Evolutionary conservation across 1,140 invertebrate genomes (phyloP), one percentile per base, ranked within the genome.

Genomic region (Drosophila oshimai): DNA sequence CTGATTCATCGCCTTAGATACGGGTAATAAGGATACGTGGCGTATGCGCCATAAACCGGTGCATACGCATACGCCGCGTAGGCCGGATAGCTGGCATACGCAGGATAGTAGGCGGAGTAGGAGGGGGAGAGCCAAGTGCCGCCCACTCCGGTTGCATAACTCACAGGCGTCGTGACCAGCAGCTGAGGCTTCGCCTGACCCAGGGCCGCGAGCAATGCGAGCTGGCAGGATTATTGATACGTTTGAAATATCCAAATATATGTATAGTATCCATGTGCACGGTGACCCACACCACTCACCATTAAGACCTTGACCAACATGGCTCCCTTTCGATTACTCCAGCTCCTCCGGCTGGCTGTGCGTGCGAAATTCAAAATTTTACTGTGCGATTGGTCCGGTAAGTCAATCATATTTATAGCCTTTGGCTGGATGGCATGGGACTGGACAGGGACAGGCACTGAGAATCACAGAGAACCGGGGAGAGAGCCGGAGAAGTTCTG

Each of bases 331-430:
- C 34, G 29, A 45, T 28, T 24, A 18, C 29, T 37, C 28, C 44
- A 18, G 18, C 34, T 71, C n/a, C 47, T 47, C 10, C 3, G 12
- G 18, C 26, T 42, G 39, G 20, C 55, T 72, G 42, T 28, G 13
- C 41, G 47, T 62, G 13, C 54, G 57, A 55, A 70, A 87, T 70
- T 67, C 44, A 49, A 74, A 81, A 77, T 70, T 68, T 81, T 36
- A 87, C 86, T 87, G 73, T 65, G 74, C 61, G 61, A 71, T 49
- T 41, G 50, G 24, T 36, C 37, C 42, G 54, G 36, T 37, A 17
- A 67, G 62, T 81, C 83, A 88, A 87, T 87, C 83, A 87, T 87
- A 88, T 87, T 87, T 87, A 87, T 87, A 87, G 81, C 76, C 74
- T 87, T 55, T 42, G 60, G 7, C 20, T 29, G 49, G 54, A 49